A percentile compares a stretch with the other conserved stretches of the same genome.
Evolutionary conservation across 2,888 invertebrate species (phyloP).

Genomic region (Synanthedon vespiformis): DNA sequence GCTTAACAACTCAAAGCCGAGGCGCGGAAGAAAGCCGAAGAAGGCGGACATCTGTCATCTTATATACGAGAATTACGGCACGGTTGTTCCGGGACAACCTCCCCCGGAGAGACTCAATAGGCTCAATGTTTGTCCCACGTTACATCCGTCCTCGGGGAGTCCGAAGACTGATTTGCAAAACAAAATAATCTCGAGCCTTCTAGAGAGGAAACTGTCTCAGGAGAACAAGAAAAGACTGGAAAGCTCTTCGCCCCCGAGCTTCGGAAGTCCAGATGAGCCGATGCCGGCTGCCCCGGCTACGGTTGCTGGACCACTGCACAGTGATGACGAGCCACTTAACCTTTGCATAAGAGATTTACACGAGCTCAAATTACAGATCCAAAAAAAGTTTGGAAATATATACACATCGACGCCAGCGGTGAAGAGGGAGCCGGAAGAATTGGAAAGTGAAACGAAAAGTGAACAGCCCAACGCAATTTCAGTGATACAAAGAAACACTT

Average conservation of each 20-base stretch:
- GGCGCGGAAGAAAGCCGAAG: slow-evolving; percentile 89
- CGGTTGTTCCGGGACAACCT: slow-evolving; percentile 83
- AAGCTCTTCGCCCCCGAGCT: slow-evolving; percentile 36
- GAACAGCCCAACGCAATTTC: slow-evolving; percentile 59
- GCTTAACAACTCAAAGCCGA: slow-evolving; percentile 86
- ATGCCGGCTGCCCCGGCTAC: slow-evolving; percentile 45
- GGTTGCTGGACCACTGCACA: slow-evolving; percentile 38
- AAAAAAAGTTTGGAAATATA: slow-evolving; percentile 73
- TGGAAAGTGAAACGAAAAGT: slow-evolving; percentile 47
- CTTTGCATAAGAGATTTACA: slow-evolving; percentile 83
- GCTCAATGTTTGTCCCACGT: slow-evolving; percentile 26
- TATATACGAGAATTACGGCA: slow-evolving; percentile 92
- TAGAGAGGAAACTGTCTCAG: slow-evolving; percentile 78
- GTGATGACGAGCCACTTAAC: slow-evolving; percentile 81
- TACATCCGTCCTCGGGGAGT: slow-evolving; percentile 25
- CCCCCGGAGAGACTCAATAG: slow-evolving; percentile 56
- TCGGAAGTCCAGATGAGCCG: slow-evolving; percentile 44
- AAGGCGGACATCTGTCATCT: slow-evolving; percentile 93
- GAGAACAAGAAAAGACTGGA: slow-evolving; percentile 68
- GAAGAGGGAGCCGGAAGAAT: slow-evolving; percentile 71
- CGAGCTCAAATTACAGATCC: slow-evolving; percentile 74
- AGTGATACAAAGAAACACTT: slow-evolving; percentile 58
- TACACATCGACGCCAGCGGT: slow-evolving; percentile 69
- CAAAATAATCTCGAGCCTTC: slow-evolving; percentile 75
- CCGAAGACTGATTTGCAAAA: slow-evolving; percentile 76